phyloP scores from a whole-genome alignment of 92 coral and sea anemone species.

The Actinernus sp. region DNA sequence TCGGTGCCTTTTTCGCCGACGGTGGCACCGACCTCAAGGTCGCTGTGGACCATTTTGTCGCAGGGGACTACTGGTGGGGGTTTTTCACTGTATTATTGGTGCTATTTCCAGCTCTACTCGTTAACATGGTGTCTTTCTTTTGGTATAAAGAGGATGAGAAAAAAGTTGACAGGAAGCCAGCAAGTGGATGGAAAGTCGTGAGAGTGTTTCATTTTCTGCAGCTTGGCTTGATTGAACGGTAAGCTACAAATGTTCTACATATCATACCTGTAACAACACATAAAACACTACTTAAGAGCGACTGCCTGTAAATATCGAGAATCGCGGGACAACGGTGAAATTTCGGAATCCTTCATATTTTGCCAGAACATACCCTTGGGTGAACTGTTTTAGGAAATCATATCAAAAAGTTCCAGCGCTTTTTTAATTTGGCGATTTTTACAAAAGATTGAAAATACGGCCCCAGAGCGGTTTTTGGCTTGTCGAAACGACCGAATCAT shows the following conservation, averaged over 20 bases:
- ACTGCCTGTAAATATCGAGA: too few relatives aligned
- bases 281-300: too few relatives aligned
- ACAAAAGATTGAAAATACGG: too few relatives aligned
- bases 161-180: slow-evolving; percentile 39
- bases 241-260: slow-evolving; percentile 5
- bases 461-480: too few relatives aligned
- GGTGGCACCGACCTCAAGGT: slow-evolving; percentile 82
- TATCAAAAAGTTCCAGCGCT: too few relatives aligned
- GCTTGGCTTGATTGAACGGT: slow-evolving; percentile 82
- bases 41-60: slow-evolving; percentile 76
- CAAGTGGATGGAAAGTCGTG: slow-evolving; percentile 72
- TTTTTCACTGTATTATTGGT: slow-evolving; percentile 67
- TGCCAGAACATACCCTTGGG: too few relatives aligned
- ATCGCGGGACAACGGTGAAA: too few relatives aligned
- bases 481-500: too few relatives aligned
- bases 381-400: too few relatives aligned
- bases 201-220: slow-evolving; percentile 54
- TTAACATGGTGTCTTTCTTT: slow-evolving; percentile 77
- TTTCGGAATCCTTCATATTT: too few relatives aligned
- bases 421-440: too few relatives aligned
- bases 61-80: slow-evolving; percentile 72
- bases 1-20: slow-evolving; percentile 81
- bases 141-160: slow-evolving; percentile 83
- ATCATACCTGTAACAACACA: too few relatives aligned
- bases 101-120: slow-evolving; percentile 59